Conservation (phyloP, 2,113 vertebrate genomes). For the Panurus biarmicus region DNA sequence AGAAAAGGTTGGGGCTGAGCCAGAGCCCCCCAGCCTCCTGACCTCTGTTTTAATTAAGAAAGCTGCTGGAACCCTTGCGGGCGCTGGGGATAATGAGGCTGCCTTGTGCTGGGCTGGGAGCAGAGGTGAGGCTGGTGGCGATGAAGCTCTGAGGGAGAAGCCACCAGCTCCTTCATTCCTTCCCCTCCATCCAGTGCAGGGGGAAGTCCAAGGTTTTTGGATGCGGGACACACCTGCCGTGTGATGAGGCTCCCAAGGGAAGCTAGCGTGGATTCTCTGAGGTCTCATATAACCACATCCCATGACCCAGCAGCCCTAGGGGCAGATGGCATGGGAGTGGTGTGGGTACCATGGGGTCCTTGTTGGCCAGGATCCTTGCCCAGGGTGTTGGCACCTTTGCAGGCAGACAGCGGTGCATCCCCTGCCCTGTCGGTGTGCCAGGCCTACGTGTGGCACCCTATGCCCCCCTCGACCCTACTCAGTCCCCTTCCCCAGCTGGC, state of each 20-base stretch:
- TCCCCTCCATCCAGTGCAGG: background rate
- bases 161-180: background rate
- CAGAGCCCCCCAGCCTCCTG: background rate
- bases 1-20: background rate
- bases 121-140: background rate
- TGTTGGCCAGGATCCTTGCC: background rate
- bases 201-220: background rate
- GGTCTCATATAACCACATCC: fast-evolving
- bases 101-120: fast-evolving
- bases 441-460: background rate
- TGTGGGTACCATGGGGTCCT: fast-evolving
- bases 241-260: background rate
- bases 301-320: background rate
- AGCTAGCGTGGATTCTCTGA: fast-evolving
- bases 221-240: fast-evolving
- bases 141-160: background rate
- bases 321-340: background rate
- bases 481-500: background rate
- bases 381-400: background rate
- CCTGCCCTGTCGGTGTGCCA: background rate
- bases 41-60: background rate
- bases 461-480: background rate
- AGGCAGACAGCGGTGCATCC: fast-evolving
- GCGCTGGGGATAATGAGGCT: background rate
- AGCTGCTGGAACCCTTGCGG: fast-evolving